phyloP scores from a whole-genome alignment of 2,113 vertebrate genomes.

The Anolis carolinensis region DNA sequence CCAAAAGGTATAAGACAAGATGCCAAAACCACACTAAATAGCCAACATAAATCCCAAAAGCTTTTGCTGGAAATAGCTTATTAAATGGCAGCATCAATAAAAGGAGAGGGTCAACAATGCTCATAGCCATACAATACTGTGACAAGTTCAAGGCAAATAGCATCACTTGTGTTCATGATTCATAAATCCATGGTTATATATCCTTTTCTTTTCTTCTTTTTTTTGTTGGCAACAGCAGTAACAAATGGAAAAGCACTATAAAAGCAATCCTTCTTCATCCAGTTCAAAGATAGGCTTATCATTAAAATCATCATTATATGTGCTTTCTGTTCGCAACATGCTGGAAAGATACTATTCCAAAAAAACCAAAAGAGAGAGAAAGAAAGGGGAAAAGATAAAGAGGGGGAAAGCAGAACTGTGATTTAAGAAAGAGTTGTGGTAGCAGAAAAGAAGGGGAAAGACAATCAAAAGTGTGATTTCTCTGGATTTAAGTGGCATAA shows the following conservation, averaged over 20 bases:
- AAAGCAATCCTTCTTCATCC: too few relatives aligned
- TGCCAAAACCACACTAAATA: not conserved
- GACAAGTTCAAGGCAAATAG: conserved; percentile 15
- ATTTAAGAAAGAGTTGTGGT: not conserved
- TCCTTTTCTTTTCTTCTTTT: not conserved
- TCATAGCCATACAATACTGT: not conserved
- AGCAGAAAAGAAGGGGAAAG: too few relatives aligned
- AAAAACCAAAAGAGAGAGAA: not conserved
- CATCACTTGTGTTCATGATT: not conserved
- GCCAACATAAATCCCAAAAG: conserved; percentile 10
- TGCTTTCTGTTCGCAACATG: not conserved
- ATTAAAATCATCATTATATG: not conserved
- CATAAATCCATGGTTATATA: not conserved
- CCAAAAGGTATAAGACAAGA: not conserved
- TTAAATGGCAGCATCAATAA: conserved; percentile 21
- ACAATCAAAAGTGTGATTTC: not conserved
- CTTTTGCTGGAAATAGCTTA: conserved; percentile 13
- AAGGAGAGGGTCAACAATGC: not conserved
- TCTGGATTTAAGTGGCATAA: not conserved
- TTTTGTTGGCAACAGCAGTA: not conserved
- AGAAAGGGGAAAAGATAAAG: not conserved
- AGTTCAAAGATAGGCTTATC: not conserved
- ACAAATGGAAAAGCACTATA: not conserved
- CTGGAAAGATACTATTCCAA: not conserved
- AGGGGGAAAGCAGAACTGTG: too few relatives aligned